phyloP scores from a whole-genome alignment of 2,888 invertebrate species.

The Tiliacea citrago region DNA sequence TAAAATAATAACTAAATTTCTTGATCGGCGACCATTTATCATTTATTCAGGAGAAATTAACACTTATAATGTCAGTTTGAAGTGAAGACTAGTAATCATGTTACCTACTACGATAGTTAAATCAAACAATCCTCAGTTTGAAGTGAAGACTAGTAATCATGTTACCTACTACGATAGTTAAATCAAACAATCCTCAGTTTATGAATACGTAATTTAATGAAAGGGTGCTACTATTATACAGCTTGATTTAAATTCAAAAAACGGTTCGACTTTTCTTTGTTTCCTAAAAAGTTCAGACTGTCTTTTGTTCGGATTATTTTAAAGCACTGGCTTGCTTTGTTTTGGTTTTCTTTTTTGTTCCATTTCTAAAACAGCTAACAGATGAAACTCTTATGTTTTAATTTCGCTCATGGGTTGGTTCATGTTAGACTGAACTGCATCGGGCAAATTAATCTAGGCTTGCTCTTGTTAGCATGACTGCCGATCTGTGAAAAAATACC shows the following conservation, averaged over 20 bases:
- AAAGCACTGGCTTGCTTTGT: conserved; percentile 19
- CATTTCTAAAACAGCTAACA: conserved; percentile 24
- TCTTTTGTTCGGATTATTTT: conserved; percentile 34
- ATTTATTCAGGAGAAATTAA: conserved; percentile 66
- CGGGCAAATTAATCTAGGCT: conserved; percentile 16
- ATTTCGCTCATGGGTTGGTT: conserved; percentile 7
- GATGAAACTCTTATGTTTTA: conserved; percentile 29
- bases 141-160: conserved; percentile 66
- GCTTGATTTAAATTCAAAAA: conserved; percentile 47
- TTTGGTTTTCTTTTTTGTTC: conserved; percentile 23
- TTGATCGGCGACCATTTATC: conserved; percentile 48
- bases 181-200: conserved; percentile 47
- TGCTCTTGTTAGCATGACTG: background rate
- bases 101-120: conserved; percentile 45
- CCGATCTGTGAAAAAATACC: background rate
- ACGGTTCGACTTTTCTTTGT: conserved; percentile 30
- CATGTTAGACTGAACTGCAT: background rate
- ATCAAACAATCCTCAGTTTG: conserved; percentile 47
- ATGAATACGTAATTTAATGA: conserved; percentile 56
- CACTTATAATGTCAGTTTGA: conserved; percentile 59
- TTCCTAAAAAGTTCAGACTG: conserved; percentile 37
- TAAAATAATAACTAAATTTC: conserved; percentile 37
- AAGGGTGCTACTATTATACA: conserved; percentile 47
- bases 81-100: conserved; percentile 66
- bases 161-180: conserved; percentile 44